Conservation (phyloP, 2,888 invertebrate species). For the Melinaea marsaeus region DNA sequence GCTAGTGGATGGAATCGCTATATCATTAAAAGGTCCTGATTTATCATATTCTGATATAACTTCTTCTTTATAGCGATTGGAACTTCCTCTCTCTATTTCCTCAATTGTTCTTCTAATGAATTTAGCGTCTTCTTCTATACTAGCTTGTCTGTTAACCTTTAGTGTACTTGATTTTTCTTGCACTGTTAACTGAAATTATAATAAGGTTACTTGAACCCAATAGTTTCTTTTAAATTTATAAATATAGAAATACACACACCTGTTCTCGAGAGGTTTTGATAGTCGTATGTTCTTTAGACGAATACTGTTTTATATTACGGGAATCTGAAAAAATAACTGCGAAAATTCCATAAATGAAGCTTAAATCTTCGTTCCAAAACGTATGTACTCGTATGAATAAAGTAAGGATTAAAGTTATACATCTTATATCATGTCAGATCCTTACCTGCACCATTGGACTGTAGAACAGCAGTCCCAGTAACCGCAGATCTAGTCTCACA, state of each 20-base stretch:
- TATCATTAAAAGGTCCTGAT: constrained; percentile 28
- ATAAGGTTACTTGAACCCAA: constrained; percentile 23
- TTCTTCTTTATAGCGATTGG: constrained; percentile 52
- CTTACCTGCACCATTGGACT: constrained; percentile 60
- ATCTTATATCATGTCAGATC: not conserved
- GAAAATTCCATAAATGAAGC: constrained; percentile 17
- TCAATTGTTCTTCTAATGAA: constrained; percentile 71
- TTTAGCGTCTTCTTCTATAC: constrained; percentile 70
- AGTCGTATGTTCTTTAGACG: constrained; percentile 44
- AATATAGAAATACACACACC: constrained; percentile 42
- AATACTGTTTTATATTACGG: constrained; percentile 38
- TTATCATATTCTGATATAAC: constrained; percentile 36
- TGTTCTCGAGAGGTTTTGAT: constrained; percentile 54
- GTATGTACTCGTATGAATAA: not conserved
- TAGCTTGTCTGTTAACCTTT: constrained; percentile 59
- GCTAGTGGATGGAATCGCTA: constrained; percentile 44
- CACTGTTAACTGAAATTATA: constrained; percentile 19
- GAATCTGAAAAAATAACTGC: constrained; percentile 49
- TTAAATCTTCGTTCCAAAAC: not conserved
- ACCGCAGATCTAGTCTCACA: constrained; percentile 68
- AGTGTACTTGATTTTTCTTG: constrained; percentile 48
- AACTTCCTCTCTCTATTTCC: constrained; percentile 69
- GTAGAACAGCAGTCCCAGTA: constrained; percentile 67
- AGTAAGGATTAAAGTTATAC: not conserved
- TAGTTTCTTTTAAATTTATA: constrained; percentile 18